phyloP scores from a whole-genome alignment of 2,113 vertebrate genomes.

The Cathartes aura region DNA sequence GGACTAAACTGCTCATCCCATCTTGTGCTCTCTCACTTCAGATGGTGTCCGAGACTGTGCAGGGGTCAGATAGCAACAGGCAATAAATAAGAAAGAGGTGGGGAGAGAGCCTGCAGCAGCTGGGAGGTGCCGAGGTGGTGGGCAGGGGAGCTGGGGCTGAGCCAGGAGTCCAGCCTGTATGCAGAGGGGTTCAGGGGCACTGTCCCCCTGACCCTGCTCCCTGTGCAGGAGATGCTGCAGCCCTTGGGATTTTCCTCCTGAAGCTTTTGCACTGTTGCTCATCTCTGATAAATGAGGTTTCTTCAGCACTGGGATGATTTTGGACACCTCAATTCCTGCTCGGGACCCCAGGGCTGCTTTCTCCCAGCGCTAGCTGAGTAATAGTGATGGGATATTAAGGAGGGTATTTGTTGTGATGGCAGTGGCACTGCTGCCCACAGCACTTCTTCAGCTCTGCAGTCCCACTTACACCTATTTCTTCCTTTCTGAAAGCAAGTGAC shows the following conservation, averaged over 20 bases:
- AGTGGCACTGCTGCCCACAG: background rate
- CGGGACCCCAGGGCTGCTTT: background rate
- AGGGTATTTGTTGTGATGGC: background rate
- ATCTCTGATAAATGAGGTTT: background rate
- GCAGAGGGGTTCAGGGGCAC: accelerated
- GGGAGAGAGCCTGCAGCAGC: background rate
- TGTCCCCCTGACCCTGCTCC: background rate
- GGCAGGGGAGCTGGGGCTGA: background rate
- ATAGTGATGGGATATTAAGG: background rate
- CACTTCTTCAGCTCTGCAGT: background rate
- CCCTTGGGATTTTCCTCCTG: background rate
- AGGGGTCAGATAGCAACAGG: background rate
- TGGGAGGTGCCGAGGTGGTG: background rate
- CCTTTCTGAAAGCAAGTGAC: background rate
- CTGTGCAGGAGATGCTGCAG: background rate
- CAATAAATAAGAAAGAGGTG: background rate
- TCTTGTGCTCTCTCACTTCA: background rate
- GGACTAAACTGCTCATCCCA: background rate
- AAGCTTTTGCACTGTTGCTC: background rate
- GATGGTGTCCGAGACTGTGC: background rate
- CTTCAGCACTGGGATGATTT: background rate
- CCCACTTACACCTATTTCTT: background rate
- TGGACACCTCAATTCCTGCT: background rate
- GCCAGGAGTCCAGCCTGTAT: background rate
- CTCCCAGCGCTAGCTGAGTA: background rate